Evolutionary conservation across 92 coral and sea anemone genomes (phyloP).

Genomic region (Plumapathes pennacea): DNA sequence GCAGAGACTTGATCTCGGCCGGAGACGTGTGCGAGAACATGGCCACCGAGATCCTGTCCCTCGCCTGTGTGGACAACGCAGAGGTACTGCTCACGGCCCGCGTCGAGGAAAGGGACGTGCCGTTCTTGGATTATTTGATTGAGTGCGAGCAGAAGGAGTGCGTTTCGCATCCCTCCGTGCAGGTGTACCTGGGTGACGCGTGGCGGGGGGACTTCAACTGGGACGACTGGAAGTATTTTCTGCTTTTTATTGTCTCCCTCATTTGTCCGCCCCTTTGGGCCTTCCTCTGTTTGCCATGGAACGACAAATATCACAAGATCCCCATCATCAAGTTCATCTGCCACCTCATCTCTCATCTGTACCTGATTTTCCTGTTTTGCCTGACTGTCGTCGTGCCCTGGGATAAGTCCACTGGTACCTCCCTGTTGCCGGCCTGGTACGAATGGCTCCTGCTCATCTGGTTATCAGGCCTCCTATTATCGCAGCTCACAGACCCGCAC

Average conservation of each 20-base stretch:
- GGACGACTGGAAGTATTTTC: slow-evolving; percentile 92
- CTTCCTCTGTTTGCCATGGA: slow-evolving; percentile 92
- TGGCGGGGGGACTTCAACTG: slow-evolving; percentile 98
- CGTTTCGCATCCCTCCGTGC: slow-evolving; percentile 95
- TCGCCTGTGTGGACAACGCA: slow-evolving; percentile 91
- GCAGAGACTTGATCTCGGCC: slow-evolving; percentile 87
- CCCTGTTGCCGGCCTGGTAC: slow-evolving; percentile 84
- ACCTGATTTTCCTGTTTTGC: slow-evolving; percentile 77
- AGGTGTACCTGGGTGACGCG: slow-evolving; percentile 90
- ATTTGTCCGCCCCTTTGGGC: slow-evolving; percentile 94
- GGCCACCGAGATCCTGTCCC: slow-evolving; percentile 86
- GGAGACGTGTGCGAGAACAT: slow-evolving; percentile 91
- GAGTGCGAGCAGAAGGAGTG: slow-evolving; percentile 96
- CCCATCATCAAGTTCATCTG: slow-evolving; percentile 97
- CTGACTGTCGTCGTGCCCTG: slow-evolving; percentile 90
- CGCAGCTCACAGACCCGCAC: slow-evolving; percentile 95
- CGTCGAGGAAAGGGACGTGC: slow-evolving; percentile 87
- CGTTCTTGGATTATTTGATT: slow-evolving; percentile 86
- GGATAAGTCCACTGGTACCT: slow-evolving; percentile 51
- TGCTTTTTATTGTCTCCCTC: slow-evolving; percentile 77
- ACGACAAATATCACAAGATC: slow-evolving; percentile 82
- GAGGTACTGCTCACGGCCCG: slow-evolving; percentile 83
- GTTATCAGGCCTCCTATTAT: slow-evolving; percentile 86
- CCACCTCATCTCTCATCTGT: slow-evolving; percentile 94
- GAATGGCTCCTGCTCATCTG: slow-evolving; percentile 87